These are phyloP conservation scores for Galerucella calmariensis DNA, from an alignment of 2,888 invertebrate species.

Conservation along the genomic window DNA sequence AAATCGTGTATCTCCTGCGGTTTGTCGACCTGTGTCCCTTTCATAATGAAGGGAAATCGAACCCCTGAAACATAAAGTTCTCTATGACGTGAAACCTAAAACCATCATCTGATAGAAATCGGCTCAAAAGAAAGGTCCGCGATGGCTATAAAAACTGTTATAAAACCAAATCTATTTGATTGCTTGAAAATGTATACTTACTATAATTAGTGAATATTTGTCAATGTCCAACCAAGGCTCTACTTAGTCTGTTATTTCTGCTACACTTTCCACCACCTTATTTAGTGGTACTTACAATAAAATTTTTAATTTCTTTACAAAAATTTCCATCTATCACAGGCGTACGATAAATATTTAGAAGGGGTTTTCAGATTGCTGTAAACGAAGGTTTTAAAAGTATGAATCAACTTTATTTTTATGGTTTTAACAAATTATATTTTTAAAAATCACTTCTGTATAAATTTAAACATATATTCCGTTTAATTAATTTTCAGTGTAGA, in stretches of 20 bases:
- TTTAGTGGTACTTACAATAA: no score
- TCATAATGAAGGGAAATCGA: constrained; percentile 31
- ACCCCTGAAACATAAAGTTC: constrained; percentile 7
- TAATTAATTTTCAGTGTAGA: constrained; percentile 5
- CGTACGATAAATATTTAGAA: no score
- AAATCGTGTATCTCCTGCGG: neutral
- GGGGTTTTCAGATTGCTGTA: no score
- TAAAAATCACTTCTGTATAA: neutral
- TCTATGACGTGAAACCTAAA: constrained; percentile 28
- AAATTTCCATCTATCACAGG: no score
- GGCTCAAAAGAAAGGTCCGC: constrained; percentile 32
- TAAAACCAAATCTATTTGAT: constrained; percentile 32
- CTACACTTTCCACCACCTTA: no score
- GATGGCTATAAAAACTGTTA: constrained; percentile 34
- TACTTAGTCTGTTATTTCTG: no score
- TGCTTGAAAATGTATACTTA: constrained; percentile 1
- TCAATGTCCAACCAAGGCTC: no score
- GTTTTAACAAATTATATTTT: no score
- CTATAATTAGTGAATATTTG: constrained; percentile 6
- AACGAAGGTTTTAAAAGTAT: no score
- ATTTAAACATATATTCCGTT: neutral
- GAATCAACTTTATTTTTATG: no score
- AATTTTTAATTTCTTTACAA: no score
- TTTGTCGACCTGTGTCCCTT: constrained; percentile 16
- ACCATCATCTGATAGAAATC: constrained; percentile 38